Conservation (phyloP, 2,797 vertebrate genomes). For the Xenopus petersii region DNA sequence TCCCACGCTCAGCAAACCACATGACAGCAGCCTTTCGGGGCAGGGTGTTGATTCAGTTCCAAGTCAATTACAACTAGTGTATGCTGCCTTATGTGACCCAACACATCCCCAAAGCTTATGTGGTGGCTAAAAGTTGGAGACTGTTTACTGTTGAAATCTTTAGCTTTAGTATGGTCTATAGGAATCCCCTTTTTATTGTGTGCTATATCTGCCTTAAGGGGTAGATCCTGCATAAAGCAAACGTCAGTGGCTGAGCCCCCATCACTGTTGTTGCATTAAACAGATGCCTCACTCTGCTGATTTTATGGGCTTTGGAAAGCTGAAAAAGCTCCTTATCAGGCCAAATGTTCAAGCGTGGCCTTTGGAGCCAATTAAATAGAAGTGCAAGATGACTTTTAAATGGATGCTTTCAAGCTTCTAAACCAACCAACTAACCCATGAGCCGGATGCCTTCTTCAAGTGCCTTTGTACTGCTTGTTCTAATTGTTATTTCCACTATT, state of each 20-base stretch:
- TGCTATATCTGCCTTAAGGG: conserved; percentile 66
- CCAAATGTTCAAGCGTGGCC: conserved; percentile 59
- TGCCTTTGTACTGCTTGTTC: conserved; percentile 45
- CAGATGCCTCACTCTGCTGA: conserved; percentile 66
- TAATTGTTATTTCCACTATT: conserved; percentile 55
- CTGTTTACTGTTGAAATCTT: conserved; percentile 47
- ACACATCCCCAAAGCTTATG: conserved; percentile 6
- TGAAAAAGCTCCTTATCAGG: conserved; percentile 61
- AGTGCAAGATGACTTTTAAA: conserved; percentile 62
- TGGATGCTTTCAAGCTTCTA: conserved; percentile 59
- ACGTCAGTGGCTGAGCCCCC: conserved; percentile 58
- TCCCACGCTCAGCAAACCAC: conserved; percentile 49
- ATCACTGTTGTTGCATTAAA: conserved; percentile 60
- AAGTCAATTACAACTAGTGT: conserved; percentile 43
- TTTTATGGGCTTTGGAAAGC: conserved; percentile 62
- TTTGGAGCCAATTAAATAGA: conserved; percentile 62
- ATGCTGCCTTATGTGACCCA: conserved; percentile 39
- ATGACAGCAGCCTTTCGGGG: conserved; percentile 45
- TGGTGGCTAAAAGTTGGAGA: conserved; percentile 51
- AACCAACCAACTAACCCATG: conserved; percentile 53
- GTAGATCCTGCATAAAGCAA: conserved; percentile 58
- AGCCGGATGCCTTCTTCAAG: conserved; percentile 54
- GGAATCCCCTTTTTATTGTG: conserved; percentile 59
- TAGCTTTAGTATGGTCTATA: conserved; percentile 45
- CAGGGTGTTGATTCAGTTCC: conserved; percentile 47